Evolutionary conservation across 2,888 invertebrate species (phyloP), one percentile per base, ranked within the genome.

Genomic region (Chloromyia formosa): DNA sequence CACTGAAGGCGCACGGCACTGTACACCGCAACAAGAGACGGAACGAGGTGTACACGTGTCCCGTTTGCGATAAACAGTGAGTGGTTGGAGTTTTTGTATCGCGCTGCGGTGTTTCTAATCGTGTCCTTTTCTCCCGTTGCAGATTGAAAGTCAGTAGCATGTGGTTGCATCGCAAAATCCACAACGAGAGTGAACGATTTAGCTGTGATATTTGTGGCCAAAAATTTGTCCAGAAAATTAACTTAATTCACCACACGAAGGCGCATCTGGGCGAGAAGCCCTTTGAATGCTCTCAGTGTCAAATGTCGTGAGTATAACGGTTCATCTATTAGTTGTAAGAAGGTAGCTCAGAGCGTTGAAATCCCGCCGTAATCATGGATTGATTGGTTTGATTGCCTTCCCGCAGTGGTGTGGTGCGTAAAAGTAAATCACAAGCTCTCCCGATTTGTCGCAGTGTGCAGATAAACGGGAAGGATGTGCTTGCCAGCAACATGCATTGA

Each of bases 141-240:
- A 85, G 85, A 78, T 80, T 86, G 73, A 86, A 84, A 76, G 79
- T 83, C 74, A 85, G 84, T 64, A 84, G 85, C 78, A 83, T 85
- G 83, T 85, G 84, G 83, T 84, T 85, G 84, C 85, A 85, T 78
- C 82, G 84, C 9, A 85, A 86, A 79, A 85, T 85, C 72, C 85
- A 85, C 78, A 83, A 82, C 75, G 84, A 85, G 78, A 84, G 83
- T 76, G 84, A 85, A 77, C 83, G 84, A 77, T 85, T 84, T 78
- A 82, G 83, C 79, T 85, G 85, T 79, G 84, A 84, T 80, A 83
- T 84, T 71, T 85, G 85, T 80, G 84, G 84, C 16, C 85, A 86
- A 79, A 85, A 86, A 80, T 85, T 85, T 79, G 85, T 85, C 75
- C 85, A 85, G 76, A 85, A 86, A 79, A 84, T 86, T 54, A 85